Evolutionary conservation across 92 coral and sea anemone genomes (phyloP).

Genomic region (Virgularia gustaviana): DNA sequence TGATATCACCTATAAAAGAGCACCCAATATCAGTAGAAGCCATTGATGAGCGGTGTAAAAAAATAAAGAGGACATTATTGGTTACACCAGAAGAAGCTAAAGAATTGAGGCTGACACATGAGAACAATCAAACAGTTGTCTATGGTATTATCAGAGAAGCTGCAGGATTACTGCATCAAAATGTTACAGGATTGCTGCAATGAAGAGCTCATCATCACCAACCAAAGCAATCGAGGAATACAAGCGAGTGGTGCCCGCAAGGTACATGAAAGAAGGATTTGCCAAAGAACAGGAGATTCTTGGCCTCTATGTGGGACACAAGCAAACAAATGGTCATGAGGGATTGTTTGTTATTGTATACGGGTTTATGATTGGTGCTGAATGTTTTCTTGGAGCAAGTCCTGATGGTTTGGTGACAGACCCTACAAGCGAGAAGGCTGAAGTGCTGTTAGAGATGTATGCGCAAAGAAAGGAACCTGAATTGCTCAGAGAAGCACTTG

Average conservation of each 20-base stretch:
- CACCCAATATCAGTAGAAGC: slow-evolving; percentile 44
- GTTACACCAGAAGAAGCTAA: slow-evolving; percentile 36
- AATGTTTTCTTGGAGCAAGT: slow-evolving; percentile 49
- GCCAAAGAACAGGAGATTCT: slow-evolving; percentile 40
- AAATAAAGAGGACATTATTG: slow-evolving; percentile 33
- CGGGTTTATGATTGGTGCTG: slow-evolving; percentile 53
- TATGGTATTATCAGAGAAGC: slow-evolving; percentile 42
- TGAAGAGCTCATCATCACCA: slow-evolving; percentile 45
- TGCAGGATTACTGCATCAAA: slow-evolving; percentile 52
- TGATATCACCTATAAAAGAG: slow-evolving; percentile 48
- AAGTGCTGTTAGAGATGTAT: slow-evolving; percentile 49
- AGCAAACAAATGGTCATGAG: background rate
- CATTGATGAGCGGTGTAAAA: slow-evolving; percentile 25
- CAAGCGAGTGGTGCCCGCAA: slow-evolving; percentile 24
- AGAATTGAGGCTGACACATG: slow-evolving; percentile 40
- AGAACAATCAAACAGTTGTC: slow-evolving; percentile 39
- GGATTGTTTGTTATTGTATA: slow-evolving; percentile 40
- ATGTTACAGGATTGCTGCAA: slow-evolving; percentile 44
- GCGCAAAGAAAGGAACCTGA: slow-evolving; percentile 42
- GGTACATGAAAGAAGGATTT: slow-evolving; percentile 46
- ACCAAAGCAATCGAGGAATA: slow-evolving; percentile 47
- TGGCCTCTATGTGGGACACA: slow-evolving; percentile 25
- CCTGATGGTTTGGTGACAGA: slow-evolving; percentile 54
- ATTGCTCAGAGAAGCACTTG: slow-evolving; percentile 42
- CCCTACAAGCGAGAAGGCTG: slow-evolving; percentile 12